phyloP scores from a whole-genome alignment of 30 jellyfish, hydroid and myxozoan genomes.

The Calvadosia cruxmelitensis region DNA sequence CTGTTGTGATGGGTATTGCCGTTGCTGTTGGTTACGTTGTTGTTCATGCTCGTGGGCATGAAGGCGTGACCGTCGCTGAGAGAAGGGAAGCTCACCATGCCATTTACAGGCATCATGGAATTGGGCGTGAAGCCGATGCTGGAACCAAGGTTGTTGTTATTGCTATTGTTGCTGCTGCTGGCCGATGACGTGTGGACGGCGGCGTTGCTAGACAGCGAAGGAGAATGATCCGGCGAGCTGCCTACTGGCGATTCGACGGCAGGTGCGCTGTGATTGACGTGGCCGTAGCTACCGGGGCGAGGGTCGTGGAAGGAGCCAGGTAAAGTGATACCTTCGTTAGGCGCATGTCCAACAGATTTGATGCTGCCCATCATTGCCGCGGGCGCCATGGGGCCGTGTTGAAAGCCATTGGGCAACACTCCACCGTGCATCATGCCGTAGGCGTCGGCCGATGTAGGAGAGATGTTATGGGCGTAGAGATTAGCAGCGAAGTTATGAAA shows the following conservation, averaged over 20 bases:
- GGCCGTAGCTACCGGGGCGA: slow-evolving; percentile 36
- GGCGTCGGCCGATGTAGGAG: slow-evolving; percentile 84
- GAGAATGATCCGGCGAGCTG: slow-evolving; percentile 59
- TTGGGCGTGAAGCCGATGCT: background rate
- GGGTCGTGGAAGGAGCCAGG: slow-evolving; percentile 73
- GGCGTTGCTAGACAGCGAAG: slow-evolving; percentile 43
- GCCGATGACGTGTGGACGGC: slow-evolving; percentile 18
- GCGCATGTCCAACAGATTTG: slow-evolving; percentile 43
- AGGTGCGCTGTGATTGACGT: slow-evolving; percentile 47
- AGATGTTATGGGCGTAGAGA: slow-evolving; percentile 80
- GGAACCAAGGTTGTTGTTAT: background rate
- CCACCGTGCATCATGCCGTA: slow-evolving; percentile 60
- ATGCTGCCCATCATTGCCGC: slow-evolving; percentile 7
- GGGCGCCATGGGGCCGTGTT: slow-evolving; percentile 42
- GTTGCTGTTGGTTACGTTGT: background rate
- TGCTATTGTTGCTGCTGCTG: background rate
- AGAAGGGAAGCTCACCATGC: background rate
- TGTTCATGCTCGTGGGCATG: background rate
- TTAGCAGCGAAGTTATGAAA: slow-evolving; percentile 51
- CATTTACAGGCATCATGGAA: background rate
- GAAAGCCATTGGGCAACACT: slow-evolving; percentile 60
- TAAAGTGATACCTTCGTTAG: slow-evolving; percentile 26
- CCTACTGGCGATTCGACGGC: slow-evolving; percentile 61
- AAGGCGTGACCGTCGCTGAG: background rate
- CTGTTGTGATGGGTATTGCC: slow-evolving; percentile 14